Percentiles rank a stretch among this genome's conserved stretches.
Conservation (phyloP, 2,113 vertebrate species). For the Carlito syrichta region DNA sequence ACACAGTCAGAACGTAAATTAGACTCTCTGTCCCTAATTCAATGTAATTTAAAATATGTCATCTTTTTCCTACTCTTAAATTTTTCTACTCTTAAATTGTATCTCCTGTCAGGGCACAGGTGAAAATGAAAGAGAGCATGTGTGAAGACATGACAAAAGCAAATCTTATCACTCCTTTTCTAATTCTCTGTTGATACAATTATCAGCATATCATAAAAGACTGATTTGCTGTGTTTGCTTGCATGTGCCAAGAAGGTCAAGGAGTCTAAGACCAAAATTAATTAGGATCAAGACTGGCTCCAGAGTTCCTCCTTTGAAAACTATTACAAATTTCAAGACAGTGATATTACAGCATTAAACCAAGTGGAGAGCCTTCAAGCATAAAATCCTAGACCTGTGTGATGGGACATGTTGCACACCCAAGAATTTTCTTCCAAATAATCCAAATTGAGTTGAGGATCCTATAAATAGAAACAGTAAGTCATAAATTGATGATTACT, state of each 20-base stretch:
- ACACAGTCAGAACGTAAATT: background rate
- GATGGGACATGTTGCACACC: fast-evolving
- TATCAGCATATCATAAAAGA: background rate
- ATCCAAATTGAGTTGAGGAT: background rate
- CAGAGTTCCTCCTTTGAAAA: background rate
- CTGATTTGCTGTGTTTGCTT: background rate
- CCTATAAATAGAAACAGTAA: background rate
- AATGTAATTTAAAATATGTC: background rate
- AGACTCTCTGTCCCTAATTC: background rate
- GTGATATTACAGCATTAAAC: background rate
- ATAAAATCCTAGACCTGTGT: background rate
- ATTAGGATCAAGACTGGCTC: background rate
- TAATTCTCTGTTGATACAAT: background rate
- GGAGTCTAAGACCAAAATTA: background rate
- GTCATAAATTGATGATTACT: background rate
- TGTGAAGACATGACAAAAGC: background rate
- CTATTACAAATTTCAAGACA: background rate
- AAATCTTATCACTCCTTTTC: background rate
- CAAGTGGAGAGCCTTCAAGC: background rate
- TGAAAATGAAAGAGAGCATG: background rate
- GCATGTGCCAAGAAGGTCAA: background rate
- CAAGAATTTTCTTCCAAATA: background rate
- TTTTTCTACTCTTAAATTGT: background rate
- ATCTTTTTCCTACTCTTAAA: background rate
- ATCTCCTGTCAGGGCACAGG: background rate